Conservation (phyloP, 2,888 invertebrate genomes). For the Schrankia costaestrigalis region DNA sequence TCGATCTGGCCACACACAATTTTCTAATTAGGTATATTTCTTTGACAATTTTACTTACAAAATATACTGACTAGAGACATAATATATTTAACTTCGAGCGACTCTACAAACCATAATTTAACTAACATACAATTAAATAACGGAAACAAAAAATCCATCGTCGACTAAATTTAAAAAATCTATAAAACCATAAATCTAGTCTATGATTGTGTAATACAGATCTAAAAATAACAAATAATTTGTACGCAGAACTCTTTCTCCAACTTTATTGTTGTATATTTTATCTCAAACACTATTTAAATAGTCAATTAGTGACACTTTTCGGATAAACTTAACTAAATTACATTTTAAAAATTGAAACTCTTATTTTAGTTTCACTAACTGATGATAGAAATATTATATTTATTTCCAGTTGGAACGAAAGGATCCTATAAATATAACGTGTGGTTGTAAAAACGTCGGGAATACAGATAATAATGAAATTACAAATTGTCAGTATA, state of each 20-base stretch:
- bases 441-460: constrained; percentile 13
- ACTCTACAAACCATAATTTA: too few species aligned
- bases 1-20: too few species aligned
- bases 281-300: constrained; percentile 1
- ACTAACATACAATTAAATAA: too few species aligned
- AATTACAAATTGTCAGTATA: constrained; percentile 37
- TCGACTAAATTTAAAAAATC: too few species aligned
- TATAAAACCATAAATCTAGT: too few species aligned
- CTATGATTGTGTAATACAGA: neutral
- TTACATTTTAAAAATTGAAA: constrained; percentile 2
- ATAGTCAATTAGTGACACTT: constrained; percentile 2
- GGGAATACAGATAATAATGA: constrained; percentile 20
- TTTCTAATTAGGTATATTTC: too few species aligned
- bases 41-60: too few species aligned
- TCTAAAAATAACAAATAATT: constrained; percentile 1
- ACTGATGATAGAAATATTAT: constrained; percentile 1
- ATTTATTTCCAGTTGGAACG: constrained; percentile 1
- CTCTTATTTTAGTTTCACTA: too few species aligned
- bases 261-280: constrained; percentile 1
- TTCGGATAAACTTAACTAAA: constrained; percentile 3
- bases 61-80: too few species aligned
- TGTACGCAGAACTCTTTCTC: neutral
- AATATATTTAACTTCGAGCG: too few species aligned
- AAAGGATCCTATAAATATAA: constrained; percentile 18
- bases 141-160: too few species aligned